A percentile compares a stretch with the other conserved stretches of the same genome.
phyloP scores from a whole-genome alignment of 30 jellyfish, hydroid and myxozoan species.

The Aurelia sp. region DNA sequence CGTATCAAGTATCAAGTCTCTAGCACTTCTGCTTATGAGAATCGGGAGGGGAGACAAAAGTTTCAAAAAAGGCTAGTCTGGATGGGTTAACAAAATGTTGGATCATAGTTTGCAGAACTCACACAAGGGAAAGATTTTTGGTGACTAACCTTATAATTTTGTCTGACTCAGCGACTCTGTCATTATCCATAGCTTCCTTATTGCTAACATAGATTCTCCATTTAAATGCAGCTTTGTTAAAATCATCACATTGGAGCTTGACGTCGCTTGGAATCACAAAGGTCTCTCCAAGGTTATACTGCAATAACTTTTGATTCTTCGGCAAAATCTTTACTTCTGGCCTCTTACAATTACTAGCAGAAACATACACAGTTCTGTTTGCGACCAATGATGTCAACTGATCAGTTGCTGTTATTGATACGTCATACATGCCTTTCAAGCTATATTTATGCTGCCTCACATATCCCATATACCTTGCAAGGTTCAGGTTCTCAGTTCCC shows the following conservation, averaged over 20 bases:
- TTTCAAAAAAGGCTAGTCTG: too few relatives aligned
- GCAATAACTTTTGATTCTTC: background rate
- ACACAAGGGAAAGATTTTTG: background rate
- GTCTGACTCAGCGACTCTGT: conserved; percentile 37
- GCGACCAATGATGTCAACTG: background rate
- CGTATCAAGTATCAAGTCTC: too few relatives aligned
- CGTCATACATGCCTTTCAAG: conserved; percentile 4
- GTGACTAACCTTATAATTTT: conserved; percentile 11
- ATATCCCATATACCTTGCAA: background rate
- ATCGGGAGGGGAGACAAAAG: too few relatives aligned
- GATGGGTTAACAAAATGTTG: too few relatives aligned
- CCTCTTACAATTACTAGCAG: conserved; percentile 20
- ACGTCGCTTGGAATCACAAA: conserved; percentile 28
- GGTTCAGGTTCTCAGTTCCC: conserved; percentile 22
- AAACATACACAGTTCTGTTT: conserved; percentile 26
- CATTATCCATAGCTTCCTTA: conserved; percentile 4
- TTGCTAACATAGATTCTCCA: conserved; percentile 31
- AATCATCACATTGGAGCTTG: conserved; percentile 33
- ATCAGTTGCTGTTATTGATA: conserved; percentile 17
- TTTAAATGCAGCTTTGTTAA: conserved; percentile 16
- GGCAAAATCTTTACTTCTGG: conserved; percentile 31
- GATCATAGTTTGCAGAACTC: background rate
- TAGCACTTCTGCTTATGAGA: too few relatives aligned
- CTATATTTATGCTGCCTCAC: conserved; percentile 1
- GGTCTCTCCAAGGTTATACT: conserved; percentile 8